Conservation (phyloP, 2,797 vertebrate genomes). For the Rachycentron canadum region DNA sequence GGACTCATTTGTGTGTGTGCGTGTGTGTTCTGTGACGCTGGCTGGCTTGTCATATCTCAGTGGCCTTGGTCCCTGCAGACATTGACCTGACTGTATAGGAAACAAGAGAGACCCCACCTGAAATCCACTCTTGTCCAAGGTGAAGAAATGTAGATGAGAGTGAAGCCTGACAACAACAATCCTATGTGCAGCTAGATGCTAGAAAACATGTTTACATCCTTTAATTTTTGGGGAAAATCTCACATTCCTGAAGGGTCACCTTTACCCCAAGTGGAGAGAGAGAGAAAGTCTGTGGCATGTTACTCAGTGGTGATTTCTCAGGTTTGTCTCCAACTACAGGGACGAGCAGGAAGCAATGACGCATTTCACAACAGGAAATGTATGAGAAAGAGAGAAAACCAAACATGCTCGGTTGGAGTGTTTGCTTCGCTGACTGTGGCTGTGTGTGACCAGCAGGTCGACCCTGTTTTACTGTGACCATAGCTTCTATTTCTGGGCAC, state of each 20-base stretch:
- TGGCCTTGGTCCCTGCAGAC: slow-evolving; percentile 53
- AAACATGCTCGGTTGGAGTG: slow-evolving; percentile 41
- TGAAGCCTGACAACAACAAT: neutral
- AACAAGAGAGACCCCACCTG: slow-evolving; percentile 43
- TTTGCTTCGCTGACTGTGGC: slow-evolving; percentile 23
- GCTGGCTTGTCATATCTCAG: slow-evolving; percentile 25
- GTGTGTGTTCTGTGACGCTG: slow-evolving; percentile 33
- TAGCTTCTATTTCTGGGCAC: slow-evolving; percentile 39
- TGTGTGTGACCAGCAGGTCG: slow-evolving; percentile 26
- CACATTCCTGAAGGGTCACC: slow-evolving; percentile 11
- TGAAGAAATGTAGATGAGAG: neutral
- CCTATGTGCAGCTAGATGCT: neutral
- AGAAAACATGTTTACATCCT: neutral
- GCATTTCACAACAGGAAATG: slow-evolving; percentile 54
- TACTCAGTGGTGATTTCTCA: slow-evolving; percentile 35
- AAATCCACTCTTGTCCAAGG: slow-evolving; percentile 15
- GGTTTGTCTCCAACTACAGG: slow-evolving; percentile 16
- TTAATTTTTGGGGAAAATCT: neutral
- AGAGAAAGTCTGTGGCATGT: neutral
- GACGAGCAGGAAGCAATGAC: slow-evolving; percentile 41
- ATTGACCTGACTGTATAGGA: slow-evolving; percentile 45
- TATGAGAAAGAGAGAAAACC: slow-evolving; percentile 34
- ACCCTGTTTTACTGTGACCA: slow-evolving; percentile 22
- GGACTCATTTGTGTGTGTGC: slow-evolving; percentile 20
- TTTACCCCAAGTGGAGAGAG: neutral